phyloP scores from a whole-genome alignment of 2,113 vertebrate species.

The Ammodytes marinus region DNA sequence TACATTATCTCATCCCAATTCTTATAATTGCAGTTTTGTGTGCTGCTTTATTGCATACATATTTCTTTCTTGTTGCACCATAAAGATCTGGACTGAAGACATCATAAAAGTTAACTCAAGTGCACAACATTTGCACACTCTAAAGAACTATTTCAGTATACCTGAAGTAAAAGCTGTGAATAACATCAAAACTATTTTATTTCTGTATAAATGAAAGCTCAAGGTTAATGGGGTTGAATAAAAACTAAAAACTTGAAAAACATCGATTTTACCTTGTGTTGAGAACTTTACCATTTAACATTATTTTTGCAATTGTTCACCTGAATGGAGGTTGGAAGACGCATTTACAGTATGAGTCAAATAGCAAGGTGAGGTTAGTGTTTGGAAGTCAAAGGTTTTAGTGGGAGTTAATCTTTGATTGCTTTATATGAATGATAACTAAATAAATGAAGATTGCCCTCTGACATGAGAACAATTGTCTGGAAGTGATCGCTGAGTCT shows the following conservation, averaged over 20 bases:
- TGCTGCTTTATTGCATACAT: background rate
- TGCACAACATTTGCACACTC: background rate
- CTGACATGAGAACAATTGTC: conserved; percentile 9
- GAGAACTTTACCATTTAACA: background rate
- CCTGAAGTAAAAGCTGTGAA: background rate
- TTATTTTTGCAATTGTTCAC: background rate
- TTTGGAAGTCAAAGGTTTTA: conserved; percentile 14
- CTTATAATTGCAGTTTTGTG: background rate
- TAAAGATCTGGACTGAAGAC: conserved; percentile 4
- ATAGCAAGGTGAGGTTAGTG: background rate
- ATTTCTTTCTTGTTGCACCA: background rate
- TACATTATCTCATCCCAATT: background rate
- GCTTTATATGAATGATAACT: background rate
- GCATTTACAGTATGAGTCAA: background rate
- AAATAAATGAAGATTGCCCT: background rate
- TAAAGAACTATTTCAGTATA: background rate
- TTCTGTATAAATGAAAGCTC: background rate
- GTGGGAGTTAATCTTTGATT: background rate
- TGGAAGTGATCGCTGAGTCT: background rate
- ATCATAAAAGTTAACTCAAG: background rate
- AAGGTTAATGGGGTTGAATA: conserved; percentile 12
- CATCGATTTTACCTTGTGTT: background rate
- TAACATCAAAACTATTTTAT: background rate
- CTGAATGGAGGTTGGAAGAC: background rate
- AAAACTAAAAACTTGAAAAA: background rate